Evolutionary conservation across 2,888 invertebrate species (phyloP), one percentile per base, ranked within the genome.

Genomic region (Pseudococcus jackbeardsleyi): DNA sequence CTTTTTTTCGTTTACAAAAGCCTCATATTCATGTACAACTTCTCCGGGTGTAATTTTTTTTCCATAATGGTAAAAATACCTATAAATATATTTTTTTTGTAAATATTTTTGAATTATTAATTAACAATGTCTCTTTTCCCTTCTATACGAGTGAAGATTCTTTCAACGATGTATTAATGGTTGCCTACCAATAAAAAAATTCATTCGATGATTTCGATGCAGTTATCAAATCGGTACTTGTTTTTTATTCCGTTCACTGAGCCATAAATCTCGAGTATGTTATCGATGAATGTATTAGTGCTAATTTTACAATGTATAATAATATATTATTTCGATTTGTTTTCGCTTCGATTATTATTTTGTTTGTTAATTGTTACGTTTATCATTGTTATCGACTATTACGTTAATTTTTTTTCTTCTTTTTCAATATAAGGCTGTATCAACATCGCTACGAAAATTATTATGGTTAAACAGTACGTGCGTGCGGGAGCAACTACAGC

Each of bases 291-390:
- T 46, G 42, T n/a, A 42, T 9, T 82, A 12, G 46, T 46, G 46
- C 42, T 77, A 77, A 46, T 82, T 82, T 42, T 22, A 64, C 22
- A 1, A 59, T 64, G 64, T 64, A 64, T 64, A 64, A 22, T 64
- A 11, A 9, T 64, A 64, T 15, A 64, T 64, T 64, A 64, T 82
- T 82, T 82, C 46, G 33, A 9, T n/a, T 82, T 82, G 46, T 82
- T 77, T 77, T 82, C 79, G 79, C 79, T 82, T 82, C 46, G 11
- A 82, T 82, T 46, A 82, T 82, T 72, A 72, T 82, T 82, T 46
- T 82, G 46, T 82, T 82, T 82, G 79, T 82, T 82, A 46, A 19
- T 42, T 82, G 42, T 46, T 82, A 82, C 19, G 46, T 82, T 46
- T 42, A 82, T 64, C 22, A 77, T 46, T 82, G 79, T 82, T 82